Conservation (phyloP, 2,797 vertebrate species). For the Sciurus carolinensis region DNA sequence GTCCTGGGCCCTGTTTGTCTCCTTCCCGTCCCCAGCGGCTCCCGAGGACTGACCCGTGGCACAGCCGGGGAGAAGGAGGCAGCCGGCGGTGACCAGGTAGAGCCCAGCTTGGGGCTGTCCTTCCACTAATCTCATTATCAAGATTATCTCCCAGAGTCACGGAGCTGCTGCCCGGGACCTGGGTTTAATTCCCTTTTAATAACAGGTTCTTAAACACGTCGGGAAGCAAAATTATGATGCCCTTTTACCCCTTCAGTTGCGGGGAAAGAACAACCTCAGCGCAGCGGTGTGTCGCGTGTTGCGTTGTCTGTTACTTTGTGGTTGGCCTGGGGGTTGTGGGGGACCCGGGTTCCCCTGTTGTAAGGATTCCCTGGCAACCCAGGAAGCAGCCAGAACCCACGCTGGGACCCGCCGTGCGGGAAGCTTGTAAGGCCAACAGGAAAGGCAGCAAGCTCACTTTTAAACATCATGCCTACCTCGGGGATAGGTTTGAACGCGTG, state of each 20-base stretch:
- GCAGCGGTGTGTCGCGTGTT: neutral
- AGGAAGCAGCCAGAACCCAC: neutral
- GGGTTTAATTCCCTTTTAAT: conserved; percentile 85
- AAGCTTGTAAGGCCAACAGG: neutral
- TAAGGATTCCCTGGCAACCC: conserved; percentile 70
- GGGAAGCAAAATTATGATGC: conserved; percentile 85
- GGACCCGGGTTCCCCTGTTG: neutral
- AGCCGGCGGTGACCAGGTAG: neutral
- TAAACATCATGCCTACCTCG: neutral
- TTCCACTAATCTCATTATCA: conserved; percentile 80
- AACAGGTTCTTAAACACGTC: conserved; percentile 84
- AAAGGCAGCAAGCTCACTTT: neutral
- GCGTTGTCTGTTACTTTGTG: neutral
- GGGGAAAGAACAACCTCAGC: neutral
- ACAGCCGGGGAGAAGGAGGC: neutral
- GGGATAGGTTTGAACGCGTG: neutral
- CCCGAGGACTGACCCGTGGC: rapidly evolving
- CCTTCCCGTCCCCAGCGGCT: rapidly evolving
- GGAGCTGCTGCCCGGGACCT: conserved; percentile 75
- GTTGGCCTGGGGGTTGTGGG: neutral
- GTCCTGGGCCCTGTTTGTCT: rapidly evolving
- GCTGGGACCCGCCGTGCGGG: conserved; percentile 43
- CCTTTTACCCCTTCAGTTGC: conserved; percentile 79
- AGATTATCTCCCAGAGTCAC: conserved; percentile 73
- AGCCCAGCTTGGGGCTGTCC: neutral